Base-by-base conservation (phyloP, 1,140 invertebrate genomes). In the Asobara japonica region DNA sequence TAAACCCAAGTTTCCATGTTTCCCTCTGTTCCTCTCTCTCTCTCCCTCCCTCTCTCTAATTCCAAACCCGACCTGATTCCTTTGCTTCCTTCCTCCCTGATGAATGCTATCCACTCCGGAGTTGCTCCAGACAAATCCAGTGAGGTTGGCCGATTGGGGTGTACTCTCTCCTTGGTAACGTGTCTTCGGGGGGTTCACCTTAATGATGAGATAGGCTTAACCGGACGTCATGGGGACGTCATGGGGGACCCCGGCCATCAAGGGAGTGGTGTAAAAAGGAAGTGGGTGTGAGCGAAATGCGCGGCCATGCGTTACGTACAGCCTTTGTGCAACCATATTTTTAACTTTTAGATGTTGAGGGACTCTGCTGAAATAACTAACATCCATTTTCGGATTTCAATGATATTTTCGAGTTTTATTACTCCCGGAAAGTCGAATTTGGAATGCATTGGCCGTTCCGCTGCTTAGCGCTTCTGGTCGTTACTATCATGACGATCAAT, bases 231-330 rank as follows among this genome's bases (percentile, higher is more conserved):
- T n/a, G n/a, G n/a, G n/a, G n/a, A n/a, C n/a, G n/a, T n/a, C 18
- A 11, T 31, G 25, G 27, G 22, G 56, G 60, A 45, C 51, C 31
- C 31, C 56, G n/a, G 22, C 25, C 66, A 62, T 30, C 60, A 30
- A 85, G 86, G 85, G 86, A 86, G 86, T 88, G 86, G 86, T 84
- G 77, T 85, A 86, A 88, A 85, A 85, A 86, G 86, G 86, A 88
- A 87, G 84, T 87, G 86, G 86, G 86, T 87, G 85, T 88, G 86
- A 87, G 82, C 84, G 83, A 79, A 56, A 79, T 80, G 84, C 79
- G 84, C 86, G 82, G 80, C 86, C 83, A 80, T 85, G 86, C 85
- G 82, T 86, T 83, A 87, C 86, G 82, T 78, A 78, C 73, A 75
- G n/a, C 60, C 29, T 30, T 36, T 67, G 31, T 61, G 20, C 16